Base-by-base conservation (phyloP, 2,113 vertebrate species). In the Tragulus kanchil region DNA sequence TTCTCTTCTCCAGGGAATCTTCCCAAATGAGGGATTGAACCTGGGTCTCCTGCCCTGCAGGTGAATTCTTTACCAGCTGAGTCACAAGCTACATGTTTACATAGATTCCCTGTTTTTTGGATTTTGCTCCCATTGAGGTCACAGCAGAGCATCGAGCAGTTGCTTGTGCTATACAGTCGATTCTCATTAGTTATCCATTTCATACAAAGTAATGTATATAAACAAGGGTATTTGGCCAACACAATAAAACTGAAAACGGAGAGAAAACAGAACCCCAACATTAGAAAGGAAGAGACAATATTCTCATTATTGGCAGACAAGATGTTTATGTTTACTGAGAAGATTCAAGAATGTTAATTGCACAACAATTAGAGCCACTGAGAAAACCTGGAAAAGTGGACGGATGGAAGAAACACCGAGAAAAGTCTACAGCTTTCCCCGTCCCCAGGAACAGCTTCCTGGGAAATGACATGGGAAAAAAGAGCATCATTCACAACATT, bases 251-350 rank as follows among this genome's bases (percentile, higher is more conserved):
- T 64, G 48, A 42, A 62, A 88, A 78, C 31, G 42, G 90, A 86
- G 48, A 89, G 26, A 78, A 78, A 42, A 15, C 36, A 92, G 78
- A 61, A 13, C 69, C 56, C 26, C 25, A 71, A 85, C 62, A 36
- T 73, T n/a, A 65, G 86, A 94, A 87, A 95, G 61, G 42, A 83
- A 90, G 82, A 78, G 61, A 79, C 23, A 8, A 61, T 78, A 54
- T 92, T 81, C 62, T 62, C 45, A 50, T 90, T 92, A 69, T 17
- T 93, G 69, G 85, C 67, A 90, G 81, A 88, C 8, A 77, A 23
- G 15, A 48, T 25, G 87, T 85, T 93, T 82, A 52, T 42, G 17
- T 94, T 94, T 86, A 89, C 84, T 26, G 78, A 92, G 84, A 79
- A 67, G 73, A 83, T 79, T 92, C 56, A 65, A 73, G 71, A 59